These are phyloP conservation scores for Ennomos erosarius DNA, from an alignment of 2,888 invertebrate species.

Conservation along the genomic window DNA sequence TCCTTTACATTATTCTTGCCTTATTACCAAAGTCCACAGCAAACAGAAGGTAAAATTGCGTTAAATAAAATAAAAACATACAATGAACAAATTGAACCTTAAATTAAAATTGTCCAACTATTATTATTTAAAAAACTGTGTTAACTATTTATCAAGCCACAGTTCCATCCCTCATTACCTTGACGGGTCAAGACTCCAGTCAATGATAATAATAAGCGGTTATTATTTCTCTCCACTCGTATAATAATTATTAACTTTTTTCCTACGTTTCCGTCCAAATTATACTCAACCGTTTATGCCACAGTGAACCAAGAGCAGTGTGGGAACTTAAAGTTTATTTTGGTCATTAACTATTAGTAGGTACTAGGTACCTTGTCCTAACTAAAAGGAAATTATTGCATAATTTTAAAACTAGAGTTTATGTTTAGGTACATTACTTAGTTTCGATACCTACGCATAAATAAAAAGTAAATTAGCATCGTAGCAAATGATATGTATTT, in stretches of 20 bases:
- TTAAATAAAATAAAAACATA: background rate
- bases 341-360: no score
- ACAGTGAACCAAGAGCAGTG: slow-evolving; percentile 28
- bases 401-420: no score
- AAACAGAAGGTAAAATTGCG: slow-evolving; percentile 1
- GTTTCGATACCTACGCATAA: no score
- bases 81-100: slow-evolving; percentile 1
- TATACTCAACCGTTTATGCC: slow-evolving; percentile 48
- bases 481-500: no score
- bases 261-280: slow-evolving; percentile 71
- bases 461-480: no score
- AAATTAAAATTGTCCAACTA: slow-evolving; percentile 7
- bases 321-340: slow-evolving; percentile 4
- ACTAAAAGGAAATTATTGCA: no score
- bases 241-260: slow-evolving; percentile 76
- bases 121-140: slow-evolving; percentile 8
- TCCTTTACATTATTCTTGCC: background rate
- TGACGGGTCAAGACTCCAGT: slow-evolving; percentile 45
- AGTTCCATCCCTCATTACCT: slow-evolving; percentile 61
- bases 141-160: slow-evolving; percentile 23
- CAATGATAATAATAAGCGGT: slow-evolving; percentile 75
- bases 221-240: slow-evolving; percentile 69
- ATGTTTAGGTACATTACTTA: no score
- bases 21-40: background rate
- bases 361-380: no score